phyloP scores from a whole-genome alignment of 92 coral and sea anemone genomes.

The Anthopleura xanthogrammica region DNA sequence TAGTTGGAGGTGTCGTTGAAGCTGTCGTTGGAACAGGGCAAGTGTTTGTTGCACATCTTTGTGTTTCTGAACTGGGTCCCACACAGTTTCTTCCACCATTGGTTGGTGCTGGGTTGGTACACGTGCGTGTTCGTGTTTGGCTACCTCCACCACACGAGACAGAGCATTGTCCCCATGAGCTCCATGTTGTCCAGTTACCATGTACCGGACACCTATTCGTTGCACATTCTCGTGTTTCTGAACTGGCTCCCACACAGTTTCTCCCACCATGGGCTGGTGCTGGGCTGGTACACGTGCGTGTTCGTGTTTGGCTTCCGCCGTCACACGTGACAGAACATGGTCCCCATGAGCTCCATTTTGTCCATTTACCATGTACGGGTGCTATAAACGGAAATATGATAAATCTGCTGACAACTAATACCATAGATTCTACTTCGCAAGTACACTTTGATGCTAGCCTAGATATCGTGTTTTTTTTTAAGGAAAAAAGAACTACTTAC shows the following conservation, averaged over 20 bases:
- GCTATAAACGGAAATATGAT: not conserved
- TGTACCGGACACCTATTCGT: constrained; percentile 21
- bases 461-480: no score
- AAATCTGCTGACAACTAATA: not conserved
- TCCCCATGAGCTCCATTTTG: constrained; percentile 19
- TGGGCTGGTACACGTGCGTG: constrained; percentile 51
- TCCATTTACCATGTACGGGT: constrained; percentile 28
- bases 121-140: constrained; percentile 34
- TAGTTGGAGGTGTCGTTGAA: no score
- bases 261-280: constrained; percentile 48
- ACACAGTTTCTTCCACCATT: constrained; percentile 37
- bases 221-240: constrained; percentile 15
- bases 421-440: no score
- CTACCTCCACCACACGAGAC: constrained; percentile 45
- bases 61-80: not conserved
- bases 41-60: no score
- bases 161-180: constrained; percentile 40
- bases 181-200: constrained; percentile 47
- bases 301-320: constrained; percentile 47
- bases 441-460: no score
- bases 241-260: constrained; percentile 20
- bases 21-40: no score
- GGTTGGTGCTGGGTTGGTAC: constrained; percentile 43
- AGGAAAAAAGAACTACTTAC: no score
- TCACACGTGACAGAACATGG: constrained; percentile 21